Base-by-base conservation (phyloP, 2,797 vertebrate genomes). In the Sebastes trivittatus region DNA sequence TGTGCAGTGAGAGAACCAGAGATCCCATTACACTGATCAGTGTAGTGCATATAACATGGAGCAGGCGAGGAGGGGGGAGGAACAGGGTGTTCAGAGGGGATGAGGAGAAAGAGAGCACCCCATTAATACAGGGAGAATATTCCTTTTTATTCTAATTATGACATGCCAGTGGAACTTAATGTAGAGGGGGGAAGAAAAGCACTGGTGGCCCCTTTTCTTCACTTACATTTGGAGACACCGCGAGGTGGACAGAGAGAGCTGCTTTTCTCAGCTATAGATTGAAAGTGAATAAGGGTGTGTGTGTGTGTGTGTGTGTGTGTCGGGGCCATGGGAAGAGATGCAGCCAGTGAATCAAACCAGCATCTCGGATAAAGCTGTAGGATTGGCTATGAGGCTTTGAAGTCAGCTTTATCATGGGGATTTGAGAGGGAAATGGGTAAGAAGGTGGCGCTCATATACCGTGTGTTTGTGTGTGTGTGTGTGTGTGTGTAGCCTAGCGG, bases 321-420 rank as follows among this genome's bases (percentile, higher is more conserved):
- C 70, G 75, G 75, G 87, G 81, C 77, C 89, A 90, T 93, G 92
- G 89, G 91, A 93, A 94, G 89, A 84, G 78, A 74, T 72, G 80
- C 73, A 74, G 81, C 83, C 67, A 36, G 84, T 32, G 89, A 93
- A 93, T 94, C 91, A 93, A 92, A 92, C 89, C 86, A 83, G 84
- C 88, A 75, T 88, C 91, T 83, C 68, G 2, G 88, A 88, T 92
- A 94, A 94, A 92, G 89, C 93, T 92, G 89, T 56, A 76, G 92
- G 93, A 93, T 93, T 87, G 89, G 74, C 85, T 77, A n/a, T 46
- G 7, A 66, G 87, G 80, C 93, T 94, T 95, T 95, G 93, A 95
- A 94, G 94, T 94, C 82, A 25, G 87, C 62, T 78, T 88, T 79
- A 90, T 92, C 85, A 58, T 76, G 73, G 87, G 88, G 88, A 87